These are phyloP conservation scores for Paraescarpia echinospica DNA, from an alignment of 1,140 invertebrate species.

Conservation along the genomic window DNA sequence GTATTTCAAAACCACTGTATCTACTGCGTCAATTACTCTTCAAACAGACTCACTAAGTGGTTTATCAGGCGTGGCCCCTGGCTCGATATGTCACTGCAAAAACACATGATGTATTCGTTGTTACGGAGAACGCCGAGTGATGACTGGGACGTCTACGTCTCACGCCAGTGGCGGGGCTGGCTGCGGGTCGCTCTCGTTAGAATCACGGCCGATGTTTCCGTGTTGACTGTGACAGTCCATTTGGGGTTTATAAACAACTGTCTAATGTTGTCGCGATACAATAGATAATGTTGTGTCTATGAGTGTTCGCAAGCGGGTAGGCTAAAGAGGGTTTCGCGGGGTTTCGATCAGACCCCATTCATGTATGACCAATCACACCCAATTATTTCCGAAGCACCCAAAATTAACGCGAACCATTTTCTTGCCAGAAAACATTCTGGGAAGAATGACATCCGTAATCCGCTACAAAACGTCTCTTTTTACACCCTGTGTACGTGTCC, in stretches of 20 bases:
- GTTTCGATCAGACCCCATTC: background rate
- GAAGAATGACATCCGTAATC: too few relatives aligned
- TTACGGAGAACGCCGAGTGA: background rate
- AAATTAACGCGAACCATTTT: background rate
- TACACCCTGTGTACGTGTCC: too few relatives aligned
- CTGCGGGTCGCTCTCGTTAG: background rate
- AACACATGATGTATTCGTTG: background rate
- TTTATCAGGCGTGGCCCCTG: background rate
- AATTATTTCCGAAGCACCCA: background rate
- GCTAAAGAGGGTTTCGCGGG: background rate
- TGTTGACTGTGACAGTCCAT: background rate
- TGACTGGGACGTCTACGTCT: background rate
- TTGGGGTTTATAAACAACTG: background rate
- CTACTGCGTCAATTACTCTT: background rate
- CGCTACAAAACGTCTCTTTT: too few relatives aligned
- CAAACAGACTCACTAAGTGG: background rate
- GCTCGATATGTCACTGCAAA: background rate
- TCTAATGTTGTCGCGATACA: background rate
- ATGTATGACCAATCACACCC: background rate
- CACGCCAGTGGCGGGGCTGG: background rate
- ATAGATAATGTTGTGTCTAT: background rate
- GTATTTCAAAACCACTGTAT: background rate
- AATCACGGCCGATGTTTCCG: background rate
- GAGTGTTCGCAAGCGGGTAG: background rate
- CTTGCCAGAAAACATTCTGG: background rate